Conservation (phyloP, 1,140 invertebrate species). For the Drosophila lacteicornis region DNA sequence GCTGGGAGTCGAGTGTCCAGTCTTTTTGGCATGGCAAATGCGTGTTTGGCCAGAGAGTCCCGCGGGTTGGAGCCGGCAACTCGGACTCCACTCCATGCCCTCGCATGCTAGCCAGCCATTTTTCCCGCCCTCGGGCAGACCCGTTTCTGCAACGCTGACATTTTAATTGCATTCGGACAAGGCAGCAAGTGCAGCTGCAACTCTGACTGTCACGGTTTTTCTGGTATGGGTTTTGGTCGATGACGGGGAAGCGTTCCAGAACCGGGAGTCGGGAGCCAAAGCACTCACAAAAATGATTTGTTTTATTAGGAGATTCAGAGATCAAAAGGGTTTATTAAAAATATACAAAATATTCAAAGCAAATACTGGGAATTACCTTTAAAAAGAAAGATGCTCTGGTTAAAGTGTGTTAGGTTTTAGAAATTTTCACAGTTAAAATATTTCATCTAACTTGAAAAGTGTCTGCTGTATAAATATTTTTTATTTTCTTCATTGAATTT, state of each 20-base stretch:
- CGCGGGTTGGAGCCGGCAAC: constrained; percentile 5
- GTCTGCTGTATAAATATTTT: too few relatives aligned
- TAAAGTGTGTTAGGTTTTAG: not conserved
- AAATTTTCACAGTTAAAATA: too few relatives aligned
- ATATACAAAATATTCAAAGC: not conserved
- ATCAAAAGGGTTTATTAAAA: not conserved
- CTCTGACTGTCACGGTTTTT: constrained; percentile 10
- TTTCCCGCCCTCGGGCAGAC: constrained; percentile 36
- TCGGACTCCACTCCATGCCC: constrained; percentile 33
- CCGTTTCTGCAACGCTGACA: constrained; percentile 53
- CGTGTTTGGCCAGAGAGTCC: constrained; percentile 50
- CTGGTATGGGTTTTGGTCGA: not conserved
- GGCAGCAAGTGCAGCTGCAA: constrained; percentile 44
- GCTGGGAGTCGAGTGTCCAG: constrained; percentile 17
- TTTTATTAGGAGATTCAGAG: not conserved
- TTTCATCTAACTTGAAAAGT: not conserved
- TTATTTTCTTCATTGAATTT: not conserved
- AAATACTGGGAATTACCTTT: not conserved
- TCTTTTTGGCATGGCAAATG: constrained; percentile 64
- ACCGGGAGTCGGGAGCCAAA: not conserved
- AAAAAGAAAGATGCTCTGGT: too few relatives aligned
- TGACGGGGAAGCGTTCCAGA: constrained; percentile 16
- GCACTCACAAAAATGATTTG: not conserved
- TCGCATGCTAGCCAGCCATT: constrained; percentile 53
- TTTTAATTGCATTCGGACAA: constrained; percentile 77